Percentiles rank a stretch among this genome's conserved stretches.
These are phyloP conservation scores for Gonatopus flavifemur DNA, from an alignment of 1,140 invertebrate genomes.

Conservation along the genomic window DNA sequence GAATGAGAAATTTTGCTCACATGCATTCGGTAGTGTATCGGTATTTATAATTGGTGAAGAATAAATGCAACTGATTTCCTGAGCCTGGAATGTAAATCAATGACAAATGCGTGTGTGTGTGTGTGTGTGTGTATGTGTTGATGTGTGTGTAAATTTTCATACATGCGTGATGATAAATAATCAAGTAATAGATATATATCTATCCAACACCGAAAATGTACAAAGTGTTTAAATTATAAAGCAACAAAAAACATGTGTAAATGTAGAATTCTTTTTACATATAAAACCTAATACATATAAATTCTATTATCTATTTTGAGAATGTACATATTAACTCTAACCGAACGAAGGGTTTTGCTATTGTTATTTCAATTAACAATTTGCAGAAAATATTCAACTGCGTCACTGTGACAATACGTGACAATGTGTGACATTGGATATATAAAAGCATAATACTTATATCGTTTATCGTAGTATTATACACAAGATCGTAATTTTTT, in stretches of 20 bases:
- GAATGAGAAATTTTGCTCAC: no score
- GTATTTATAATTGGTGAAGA: no score
- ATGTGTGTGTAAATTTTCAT: constrained; percentile 14
- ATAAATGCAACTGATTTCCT: constrained; percentile 32
- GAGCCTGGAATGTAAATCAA: constrained; percentile 39
- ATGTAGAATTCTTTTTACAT: constrained; percentile 37
- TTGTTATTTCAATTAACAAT: background rate
- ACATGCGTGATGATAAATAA: constrained; percentile 13
- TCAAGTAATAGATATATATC: constrained; percentile 15
- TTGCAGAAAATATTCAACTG: background rate
- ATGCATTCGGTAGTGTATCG: no score
- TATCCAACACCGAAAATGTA: constrained; percentile 37
- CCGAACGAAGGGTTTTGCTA: constrained; percentile 6
- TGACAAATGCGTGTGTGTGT: constrained; percentile 16
- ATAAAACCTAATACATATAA: constrained; percentile 30
- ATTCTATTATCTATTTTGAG: constrained; percentile 23
- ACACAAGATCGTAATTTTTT: no score
- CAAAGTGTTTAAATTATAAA: constrained; percentile 39
- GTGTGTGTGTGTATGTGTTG: constrained; percentile 16
- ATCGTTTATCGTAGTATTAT: no score
- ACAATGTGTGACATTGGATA: no score
- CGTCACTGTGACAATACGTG: no score
- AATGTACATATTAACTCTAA: constrained; percentile 33
- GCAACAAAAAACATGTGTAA: constrained; percentile 32
- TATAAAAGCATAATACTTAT: no score